phyloP scores from a whole-genome alignment of 2,797 vertebrate species.

The Helicolenus hilgendorfi region DNA sequence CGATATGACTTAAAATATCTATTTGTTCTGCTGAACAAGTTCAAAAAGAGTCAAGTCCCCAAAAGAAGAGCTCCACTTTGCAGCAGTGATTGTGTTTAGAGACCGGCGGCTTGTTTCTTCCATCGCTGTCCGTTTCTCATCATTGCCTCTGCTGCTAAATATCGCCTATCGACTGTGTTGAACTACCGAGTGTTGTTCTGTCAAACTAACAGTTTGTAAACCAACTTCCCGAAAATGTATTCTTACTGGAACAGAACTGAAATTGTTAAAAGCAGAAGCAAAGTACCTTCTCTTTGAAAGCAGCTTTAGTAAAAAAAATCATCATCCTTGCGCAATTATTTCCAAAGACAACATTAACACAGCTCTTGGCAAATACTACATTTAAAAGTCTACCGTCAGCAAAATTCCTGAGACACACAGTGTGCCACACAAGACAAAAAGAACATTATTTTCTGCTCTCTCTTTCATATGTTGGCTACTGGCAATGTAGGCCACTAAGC shows the following conservation, averaged over 20 bases:
- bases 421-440: not conserved
- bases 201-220: not conserved
- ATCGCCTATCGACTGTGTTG: not conserved
- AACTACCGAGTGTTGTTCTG: not conserved
- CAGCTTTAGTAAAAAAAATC: not conserved
- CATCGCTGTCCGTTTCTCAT: not conserved
- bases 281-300: not conserved
- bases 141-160: not conserved
- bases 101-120: not conserved
- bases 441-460: not conserved
- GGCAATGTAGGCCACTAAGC: not conserved
- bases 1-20: not conserved
- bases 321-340: not conserved
- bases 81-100: not conserved
- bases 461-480: not conserved
- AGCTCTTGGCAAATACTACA: slow-evolving; percentile 4
- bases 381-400: slow-evolving; percentile 19
- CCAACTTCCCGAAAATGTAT: slow-evolving; percentile 8
- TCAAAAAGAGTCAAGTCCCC: not conserved
- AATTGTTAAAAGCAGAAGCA: slow-evolving; percentile 11
- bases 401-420: slow-evolving; percentile 6
- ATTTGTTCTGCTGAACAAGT: not conserved
- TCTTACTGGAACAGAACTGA: slow-evolving; percentile 55
- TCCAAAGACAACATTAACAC: not conserved
- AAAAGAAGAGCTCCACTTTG: not conserved